Conservation (phyloP, 1,140 invertebrate species). For the Drosophila arizonae region DNA sequence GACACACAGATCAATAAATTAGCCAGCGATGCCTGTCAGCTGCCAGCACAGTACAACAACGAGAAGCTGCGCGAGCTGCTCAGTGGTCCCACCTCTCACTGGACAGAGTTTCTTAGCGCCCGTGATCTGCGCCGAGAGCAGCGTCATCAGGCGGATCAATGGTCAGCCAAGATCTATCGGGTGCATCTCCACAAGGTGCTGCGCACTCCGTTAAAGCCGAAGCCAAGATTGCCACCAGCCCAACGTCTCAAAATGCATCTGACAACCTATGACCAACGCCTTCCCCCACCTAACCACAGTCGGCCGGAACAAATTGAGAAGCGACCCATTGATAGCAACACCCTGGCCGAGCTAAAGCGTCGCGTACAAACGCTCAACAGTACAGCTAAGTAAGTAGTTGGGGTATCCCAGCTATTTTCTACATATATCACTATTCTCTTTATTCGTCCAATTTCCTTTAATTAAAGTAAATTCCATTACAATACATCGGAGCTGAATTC, state of each 20-base stretch:
- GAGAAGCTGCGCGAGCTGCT: conserved; percentile 84
- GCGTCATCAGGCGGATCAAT: conserved; percentile 83
- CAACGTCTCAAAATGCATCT: conserved; percentile 85
- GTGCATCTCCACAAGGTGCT: conserved; percentile 31
- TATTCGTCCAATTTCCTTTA: neutral
- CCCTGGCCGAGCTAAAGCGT: conserved; percentile 46
- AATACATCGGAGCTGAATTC: conserved; percentile 87
- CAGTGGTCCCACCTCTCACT: conserved; percentile 84
- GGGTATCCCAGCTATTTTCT: neutral
- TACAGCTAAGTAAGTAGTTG: conserved; percentile 63
- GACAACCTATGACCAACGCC: conserved; percentile 86
- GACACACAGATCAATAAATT: conserved; percentile 86
- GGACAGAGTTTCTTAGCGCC: conserved; percentile 88
- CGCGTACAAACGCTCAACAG: conserved; percentile 54
- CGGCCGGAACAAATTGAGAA: conserved; percentile 27
- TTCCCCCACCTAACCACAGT: conserved; percentile 69
- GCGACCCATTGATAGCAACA: conserved; percentile 33
- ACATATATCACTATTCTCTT: too few relatives aligned
- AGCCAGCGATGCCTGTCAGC: conserved; percentile 74
- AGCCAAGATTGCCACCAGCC: conserved; percentile 79
- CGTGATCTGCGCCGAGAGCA: conserved; percentile 84
- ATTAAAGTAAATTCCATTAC: conserved; percentile 81
- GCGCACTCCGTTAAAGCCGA: conserved; percentile 55
- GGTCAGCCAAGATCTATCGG: conserved; percentile 79
- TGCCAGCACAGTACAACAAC: conserved; percentile 89